These are phyloP conservation scores for Cichladusa arquata DNA, from an alignment of 2,113 vertebrate genomes.

Conservation along the genomic window DNA sequence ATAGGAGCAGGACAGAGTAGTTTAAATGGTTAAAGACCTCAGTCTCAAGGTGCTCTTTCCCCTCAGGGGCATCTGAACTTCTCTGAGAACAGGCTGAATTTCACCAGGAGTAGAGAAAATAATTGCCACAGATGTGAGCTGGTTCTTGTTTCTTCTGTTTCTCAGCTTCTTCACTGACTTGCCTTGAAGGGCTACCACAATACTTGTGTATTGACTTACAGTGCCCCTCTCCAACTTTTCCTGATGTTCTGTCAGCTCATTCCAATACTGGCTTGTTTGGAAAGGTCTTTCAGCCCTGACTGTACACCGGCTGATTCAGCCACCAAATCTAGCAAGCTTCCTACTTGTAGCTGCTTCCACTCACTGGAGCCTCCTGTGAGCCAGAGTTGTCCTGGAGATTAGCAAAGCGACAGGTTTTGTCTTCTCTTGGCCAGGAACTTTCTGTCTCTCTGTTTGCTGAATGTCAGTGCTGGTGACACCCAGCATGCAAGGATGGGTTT, in stretches of 20 bases:
- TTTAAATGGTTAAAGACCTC: background rate
- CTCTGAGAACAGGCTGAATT: background rate
- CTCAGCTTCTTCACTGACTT: background rate
- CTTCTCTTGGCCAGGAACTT: background rate
- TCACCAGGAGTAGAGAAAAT: background rate
- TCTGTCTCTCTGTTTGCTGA: background rate
- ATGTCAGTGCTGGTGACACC: background rate
- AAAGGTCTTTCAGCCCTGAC: background rate
- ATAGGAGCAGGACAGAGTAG: background rate
- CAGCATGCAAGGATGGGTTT: background rate
- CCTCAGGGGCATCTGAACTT: background rate
- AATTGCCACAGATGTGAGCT: background rate
- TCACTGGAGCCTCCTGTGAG: background rate
- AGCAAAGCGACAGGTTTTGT: background rate
- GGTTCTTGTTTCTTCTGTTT: background rate
- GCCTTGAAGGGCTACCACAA: background rate
- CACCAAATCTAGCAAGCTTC: background rate
- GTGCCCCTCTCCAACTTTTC: background rate
- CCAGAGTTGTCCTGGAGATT: background rate
- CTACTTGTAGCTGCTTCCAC: background rate
- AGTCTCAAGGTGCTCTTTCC: background rate
- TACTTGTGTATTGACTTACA: background rate
- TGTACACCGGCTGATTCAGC: background rate
- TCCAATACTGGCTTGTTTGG: background rate
- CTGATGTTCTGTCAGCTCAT: background rate